Evolutionary conservation across 2,888 invertebrate species (phyloP).

Genomic region (Ectemnius lituratus): DNA sequence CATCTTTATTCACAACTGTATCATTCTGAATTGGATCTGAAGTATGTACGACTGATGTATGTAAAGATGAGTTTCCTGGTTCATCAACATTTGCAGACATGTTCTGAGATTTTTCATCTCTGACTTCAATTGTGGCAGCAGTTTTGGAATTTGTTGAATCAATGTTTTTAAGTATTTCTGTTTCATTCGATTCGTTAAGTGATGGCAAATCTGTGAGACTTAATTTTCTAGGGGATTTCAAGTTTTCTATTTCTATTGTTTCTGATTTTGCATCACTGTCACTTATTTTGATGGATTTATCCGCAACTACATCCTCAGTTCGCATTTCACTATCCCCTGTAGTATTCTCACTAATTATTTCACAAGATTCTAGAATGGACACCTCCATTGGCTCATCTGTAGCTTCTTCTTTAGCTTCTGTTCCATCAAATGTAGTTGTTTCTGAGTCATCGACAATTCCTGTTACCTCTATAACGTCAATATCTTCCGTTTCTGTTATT

Average conservation of each 20-base stretch:
- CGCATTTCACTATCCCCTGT: not conserved
- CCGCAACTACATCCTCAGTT: too few species aligned
- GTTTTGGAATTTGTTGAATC: not conserved
- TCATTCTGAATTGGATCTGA: not conserved
- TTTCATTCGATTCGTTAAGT: not conserved
- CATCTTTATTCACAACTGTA: not conserved
- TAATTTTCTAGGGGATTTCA: not conserved
- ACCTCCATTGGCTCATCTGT: not conserved
- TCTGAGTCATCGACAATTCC: constrained; percentile 15
- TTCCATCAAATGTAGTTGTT: not conserved
- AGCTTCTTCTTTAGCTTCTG: not conserved
- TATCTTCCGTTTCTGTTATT: not conserved
- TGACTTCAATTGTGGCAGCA: not conserved
- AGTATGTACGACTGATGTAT: not conserved
- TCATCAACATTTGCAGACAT: too few species aligned
- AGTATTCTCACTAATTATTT: not conserved
- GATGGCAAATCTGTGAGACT: not conserved
- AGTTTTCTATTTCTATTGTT: not conserved
- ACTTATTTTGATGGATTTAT: not conserved
- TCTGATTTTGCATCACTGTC: not conserved
- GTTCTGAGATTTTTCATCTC: not conserved
- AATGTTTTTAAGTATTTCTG: too few species aligned
- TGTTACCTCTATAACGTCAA: constrained; percentile 11
- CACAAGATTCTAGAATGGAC: not conserved
- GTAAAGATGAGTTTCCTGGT: too few species aligned